These are phyloP conservation scores for Seriola dumerili DNA, from an alignment of 2,113 vertebrate genomes.

Conservation along the genomic window DNA sequence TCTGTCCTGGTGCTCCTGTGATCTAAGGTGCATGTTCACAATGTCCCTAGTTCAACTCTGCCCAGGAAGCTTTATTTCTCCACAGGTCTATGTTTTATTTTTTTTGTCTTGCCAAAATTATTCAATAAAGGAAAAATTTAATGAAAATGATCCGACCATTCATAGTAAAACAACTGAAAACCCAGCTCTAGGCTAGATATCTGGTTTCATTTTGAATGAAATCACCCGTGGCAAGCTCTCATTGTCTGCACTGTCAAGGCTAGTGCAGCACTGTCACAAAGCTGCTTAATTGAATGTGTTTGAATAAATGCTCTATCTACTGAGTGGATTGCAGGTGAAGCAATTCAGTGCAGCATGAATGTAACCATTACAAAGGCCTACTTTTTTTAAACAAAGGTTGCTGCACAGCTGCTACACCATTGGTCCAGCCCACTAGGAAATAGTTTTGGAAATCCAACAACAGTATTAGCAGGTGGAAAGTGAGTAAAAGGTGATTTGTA, in stretches of 20 bases:
- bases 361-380: not conserved
- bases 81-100: not conserved
- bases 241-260: not conserved
- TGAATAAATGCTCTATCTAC: constrained; percentile 13
- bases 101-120: not conserved
- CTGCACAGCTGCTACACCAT: constrained; percentile 4
- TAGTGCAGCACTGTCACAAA: not conserved
- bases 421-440: not conserved
- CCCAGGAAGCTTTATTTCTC: not conserved
- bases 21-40: not conserved
- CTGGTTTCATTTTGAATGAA: not conserved
- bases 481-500: not conserved
- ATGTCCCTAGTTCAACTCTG: not conserved
- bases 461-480: not conserved
- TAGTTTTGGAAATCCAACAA: not conserved
- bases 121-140: not conserved
- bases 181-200: not conserved
- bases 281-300: constrained; percentile 1
- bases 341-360: not conserved
- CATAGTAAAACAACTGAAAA: not conserved
- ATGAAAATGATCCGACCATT: not conserved
- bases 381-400: not conserved
- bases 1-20: not conserved
- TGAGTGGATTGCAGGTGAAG: not conserved
- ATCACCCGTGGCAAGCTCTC: not conserved